Evolutionary conservation across 30 jellyfish, hydroid and myxozoan species (phyloP), one percentile per base, ranked within the genome.

Genomic region (Aurelia aurita complex sp. Pacific): DNA sequence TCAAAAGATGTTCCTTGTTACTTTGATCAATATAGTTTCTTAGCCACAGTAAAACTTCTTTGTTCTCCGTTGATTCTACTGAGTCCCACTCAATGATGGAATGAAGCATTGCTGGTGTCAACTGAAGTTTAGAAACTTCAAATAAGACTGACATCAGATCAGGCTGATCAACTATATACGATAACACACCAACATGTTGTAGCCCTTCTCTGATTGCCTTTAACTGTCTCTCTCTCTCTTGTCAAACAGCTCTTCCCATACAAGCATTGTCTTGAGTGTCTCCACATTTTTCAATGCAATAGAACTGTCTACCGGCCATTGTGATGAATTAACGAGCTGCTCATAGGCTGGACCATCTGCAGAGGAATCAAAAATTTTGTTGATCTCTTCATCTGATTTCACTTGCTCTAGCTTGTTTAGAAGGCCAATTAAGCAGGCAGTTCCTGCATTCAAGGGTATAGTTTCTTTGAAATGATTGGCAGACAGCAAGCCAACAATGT

Each of bases 341-440:
- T 82, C 91, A 82, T 35, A 82, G 15, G 91, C 91, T 46, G 91
- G 91, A 16, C 91, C 91, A 67, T 82, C 91, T 23, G 76, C 77
- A 23, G 77, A 17, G 19, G 38, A 2, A 70, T 67, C 91, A 52
- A 82, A 82, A 14, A 82, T 5, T 15, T 23, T 69, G 29, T 82
- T 63, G 13, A 82, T 82, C 34, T 82, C 91, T 13, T 34, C 77
- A 42, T 82, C 64, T 15, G 76, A 23, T 69, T 42, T 70, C n/a
- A 64, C 65, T 51, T 34, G 74, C 16, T 51, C 69, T 1, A 82
- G 65, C 29, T 15, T 36, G 33, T 82, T 69, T 29, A 82, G 35
- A 55, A 82, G 70, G 36, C 50, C 17, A 13, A 67, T 14, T 11
- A 82, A n/a, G 50, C 29, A 5, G n/a, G 85, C 85, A 50, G 86